Base-by-base conservation (phyloP, 2,797 vertebrate species). In the Hoplostethus atlanticus region DNA sequence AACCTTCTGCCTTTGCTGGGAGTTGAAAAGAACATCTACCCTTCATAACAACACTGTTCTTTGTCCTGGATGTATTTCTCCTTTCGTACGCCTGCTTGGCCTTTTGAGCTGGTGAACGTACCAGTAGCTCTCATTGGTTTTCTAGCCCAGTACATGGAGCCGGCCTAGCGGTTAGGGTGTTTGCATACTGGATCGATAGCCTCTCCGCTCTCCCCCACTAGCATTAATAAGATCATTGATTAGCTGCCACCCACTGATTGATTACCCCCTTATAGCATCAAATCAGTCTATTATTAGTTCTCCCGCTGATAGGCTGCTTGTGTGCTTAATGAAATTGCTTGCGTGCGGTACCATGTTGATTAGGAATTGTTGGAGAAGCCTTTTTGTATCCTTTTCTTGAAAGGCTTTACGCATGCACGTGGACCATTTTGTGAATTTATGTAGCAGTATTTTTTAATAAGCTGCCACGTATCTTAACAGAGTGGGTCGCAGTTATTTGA, bases 201-300 rank as follows among this genome's bases (percentile, higher is more conserved):
- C 76, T 86, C 85, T 75, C 81, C 80, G 68, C 83, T 84, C 81
- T 89, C 64, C 76, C 76, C 80, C 80, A 76, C 84, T 86, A 88
- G 83, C 87, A 92, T 93, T 94, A 93, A 92, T 88, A 93, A 90
- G 83, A 79, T 87, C 68, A 95, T 94, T 87, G 93, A 95, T 94
- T 94, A 90, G 56, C 90, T 93, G 92, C 90, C 89, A 83, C 76
- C 67, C 70, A 64, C 55, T 93, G 93, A 94, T 93, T 92, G 85
- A 94, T 93, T 88, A 86, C 85, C 79, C 85, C 80, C 87, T 83
- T 86, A 84, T 71, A 79, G 80, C 75, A 88, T 85, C 1, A 66
- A 88, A 84, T 87, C 68, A 65, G 74, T 85, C 86, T 93, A 90
- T 89, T 91, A 86, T 86, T 90, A 84, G 88, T 77, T 70, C 71